Percentiles rank a stretch among this genome's conserved stretches.
Conservation (phyloP, 2,113 vertebrate species). For the Mionectes macconnelli region DNA sequence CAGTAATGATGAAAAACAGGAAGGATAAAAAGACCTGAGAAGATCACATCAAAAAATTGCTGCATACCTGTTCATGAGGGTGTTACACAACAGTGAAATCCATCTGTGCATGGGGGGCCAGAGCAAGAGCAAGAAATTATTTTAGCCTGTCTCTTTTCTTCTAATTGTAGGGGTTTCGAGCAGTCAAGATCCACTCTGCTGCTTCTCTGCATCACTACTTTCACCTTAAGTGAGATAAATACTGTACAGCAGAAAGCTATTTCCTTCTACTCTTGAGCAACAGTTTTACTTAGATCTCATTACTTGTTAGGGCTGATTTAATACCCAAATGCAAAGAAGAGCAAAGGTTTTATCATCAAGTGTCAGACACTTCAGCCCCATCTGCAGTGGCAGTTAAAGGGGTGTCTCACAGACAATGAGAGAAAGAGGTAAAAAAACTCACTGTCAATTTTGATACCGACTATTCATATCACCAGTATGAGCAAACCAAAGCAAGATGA, state of each 20-base stretch:
- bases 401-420: neutral
- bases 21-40: neutral
- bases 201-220: neutral
- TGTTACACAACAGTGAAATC: neutral
- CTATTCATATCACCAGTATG: neutral
- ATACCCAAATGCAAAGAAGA: neutral
- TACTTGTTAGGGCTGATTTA: neutral
- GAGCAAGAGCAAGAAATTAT: neutral
- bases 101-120: neutral
- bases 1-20: neutral
- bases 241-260: neutral
- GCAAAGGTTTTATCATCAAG: neutral
- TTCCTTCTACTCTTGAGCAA: neutral
- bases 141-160: neutral
- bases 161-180: neutral
- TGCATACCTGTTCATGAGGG: neutral
- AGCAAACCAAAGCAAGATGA: neutral
- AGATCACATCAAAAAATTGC: neutral
- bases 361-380: neutral
- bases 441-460: neutral
- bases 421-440: neutral
- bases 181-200: neutral
- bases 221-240: neutral
- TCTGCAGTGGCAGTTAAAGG: neutral
- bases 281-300: neutral